phyloP scores from a whole-genome alignment of 2,113 vertebrate genomes.

The Phyllopteryx taeniolatus region DNA sequence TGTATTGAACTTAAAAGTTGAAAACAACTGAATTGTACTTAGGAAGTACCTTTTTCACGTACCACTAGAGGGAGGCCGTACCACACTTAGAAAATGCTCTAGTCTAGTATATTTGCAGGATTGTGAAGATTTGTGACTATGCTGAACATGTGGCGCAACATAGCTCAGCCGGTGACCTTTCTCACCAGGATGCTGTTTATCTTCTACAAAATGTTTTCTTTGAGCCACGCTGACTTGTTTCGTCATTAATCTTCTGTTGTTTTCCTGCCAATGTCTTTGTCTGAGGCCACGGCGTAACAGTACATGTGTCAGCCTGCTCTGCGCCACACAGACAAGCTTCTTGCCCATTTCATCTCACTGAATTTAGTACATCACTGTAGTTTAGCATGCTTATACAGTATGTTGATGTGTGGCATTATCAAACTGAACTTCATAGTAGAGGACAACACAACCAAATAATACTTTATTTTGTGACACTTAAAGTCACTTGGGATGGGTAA shows the following conservation, averaged over 20 bases:
- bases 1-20: not conserved
- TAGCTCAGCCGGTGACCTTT: slow-evolving; percentile 62
- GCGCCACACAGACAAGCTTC: slow-evolving; percentile 8
- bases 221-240: slow-evolving; percentile 34
- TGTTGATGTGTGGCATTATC: no score
- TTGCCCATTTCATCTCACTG: not conserved
- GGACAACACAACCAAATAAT: no score
- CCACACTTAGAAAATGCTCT: slow-evolving; percentile 4
- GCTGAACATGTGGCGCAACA: slow-evolving; percentile 50
- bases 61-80: not conserved
- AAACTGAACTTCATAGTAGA: no score
- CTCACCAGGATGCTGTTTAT: slow-evolving; percentile 68
- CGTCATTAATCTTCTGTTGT: slow-evolving; percentile 50
- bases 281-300: slow-evolving; percentile 26
- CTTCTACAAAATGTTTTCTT: slow-evolving; percentile 58
- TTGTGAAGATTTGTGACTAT: slow-evolving; percentile 7
- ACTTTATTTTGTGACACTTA: no score
- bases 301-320: slow-evolving; percentile 27
- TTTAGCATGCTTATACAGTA: not conserved
- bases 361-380: not conserved
- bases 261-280: slow-evolving; percentile 43
- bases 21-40: not conserved
- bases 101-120: slow-evolving; percentile 19
- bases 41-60: not conserved
- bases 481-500: no score